phyloP scores from a whole-genome alignment of 2,888 invertebrate genomes.

The Oscheius myriophilus region DNA sequence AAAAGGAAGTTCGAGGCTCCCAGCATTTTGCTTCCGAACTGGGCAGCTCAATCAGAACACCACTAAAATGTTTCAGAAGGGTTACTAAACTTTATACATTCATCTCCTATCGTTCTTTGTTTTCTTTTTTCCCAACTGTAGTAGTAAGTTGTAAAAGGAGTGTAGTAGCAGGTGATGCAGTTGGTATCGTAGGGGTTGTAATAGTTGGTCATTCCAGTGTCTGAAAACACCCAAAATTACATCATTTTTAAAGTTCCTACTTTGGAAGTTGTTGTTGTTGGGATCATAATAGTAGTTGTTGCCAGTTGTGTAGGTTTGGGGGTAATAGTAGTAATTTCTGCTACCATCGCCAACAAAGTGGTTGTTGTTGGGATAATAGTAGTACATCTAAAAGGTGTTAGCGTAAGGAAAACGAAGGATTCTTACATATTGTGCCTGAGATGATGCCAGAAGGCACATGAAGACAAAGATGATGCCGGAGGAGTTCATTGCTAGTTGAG shows the following conservation, averaged over 20 bases:
- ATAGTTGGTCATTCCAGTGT: neutral
- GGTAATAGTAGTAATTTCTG: constrained; percentile 14
- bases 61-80: too few relatives aligned
- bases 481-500: too few relatives aligned
- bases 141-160: constrained; percentile 6
- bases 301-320: constrained; percentile 16
- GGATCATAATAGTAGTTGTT: constrained; percentile 13
- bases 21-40: too few relatives aligned
- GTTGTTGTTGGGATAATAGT: constrained; percentile 12
- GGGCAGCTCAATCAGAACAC: too few relatives aligned
- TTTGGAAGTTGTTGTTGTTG: constrained; percentile 12
- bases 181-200: neutral
- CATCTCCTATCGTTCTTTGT: neutral
- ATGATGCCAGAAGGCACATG: neutral
- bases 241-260: neutral
- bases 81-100: too few relatives aligned
- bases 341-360: neutral
- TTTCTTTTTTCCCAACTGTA: constrained; percentile 1
- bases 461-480: neutral
- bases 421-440: constrained; percentile 1
- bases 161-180: neutral
- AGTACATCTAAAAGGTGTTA: too few relatives aligned
- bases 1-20: too few relatives aligned
- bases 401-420: too few relatives aligned
- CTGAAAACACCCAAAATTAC: too few relatives aligned